A percentile compares a stretch with the other conserved stretches of the same genome.
phyloP scores from a whole-genome alignment of 1,140 invertebrate genomes.

The Leptestheria dahalacensis region DNA sequence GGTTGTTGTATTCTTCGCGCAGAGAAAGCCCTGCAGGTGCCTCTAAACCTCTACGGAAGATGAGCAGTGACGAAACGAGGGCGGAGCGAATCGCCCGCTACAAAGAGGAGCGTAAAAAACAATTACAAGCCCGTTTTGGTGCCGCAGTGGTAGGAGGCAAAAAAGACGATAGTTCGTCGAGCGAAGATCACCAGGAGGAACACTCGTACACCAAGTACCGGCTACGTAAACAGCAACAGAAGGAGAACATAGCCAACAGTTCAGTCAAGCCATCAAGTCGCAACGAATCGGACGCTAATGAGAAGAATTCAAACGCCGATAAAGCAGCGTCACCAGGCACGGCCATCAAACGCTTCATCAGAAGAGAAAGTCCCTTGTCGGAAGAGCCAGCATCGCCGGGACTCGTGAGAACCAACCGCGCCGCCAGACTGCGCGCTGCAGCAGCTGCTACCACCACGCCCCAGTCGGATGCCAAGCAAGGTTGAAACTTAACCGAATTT shows the following conservation, averaged over 20 bases:
- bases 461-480: background rate
- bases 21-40: background rate
- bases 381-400: slow-evolving; percentile 16
- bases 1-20: too few species aligned
- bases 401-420: slow-evolving; percentile 20
- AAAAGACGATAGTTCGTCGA: slow-evolving; percentile 6
- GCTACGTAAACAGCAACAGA: background rate
- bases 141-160: background rate
- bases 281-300: background rate
- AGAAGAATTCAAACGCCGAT: background rate
- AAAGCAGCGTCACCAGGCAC: background rate
- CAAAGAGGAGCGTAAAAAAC: slow-evolving; percentile 45
- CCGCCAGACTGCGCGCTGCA: slow-evolving; percentile 21
- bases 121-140: slow-evolving; percentile 21
- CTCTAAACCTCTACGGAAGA: background rate
- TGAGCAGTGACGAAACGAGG: slow-evolving; percentile 19
- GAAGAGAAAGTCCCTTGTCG: slow-evolving; percentile 16
- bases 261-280: too few species aligned
- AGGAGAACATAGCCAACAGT: background rate
- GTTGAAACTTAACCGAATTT: background rate
- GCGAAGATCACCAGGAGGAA: slow-evolving; percentile 5
- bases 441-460: slow-evolving; percentile 11
- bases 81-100: slow-evolving; percentile 44
- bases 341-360: slow-evolving; percentile 13
- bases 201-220: slow-evolving; percentile 8